Conservation (phyloP, 1,140 invertebrate species). For the Agrypnia vestita region DNA sequence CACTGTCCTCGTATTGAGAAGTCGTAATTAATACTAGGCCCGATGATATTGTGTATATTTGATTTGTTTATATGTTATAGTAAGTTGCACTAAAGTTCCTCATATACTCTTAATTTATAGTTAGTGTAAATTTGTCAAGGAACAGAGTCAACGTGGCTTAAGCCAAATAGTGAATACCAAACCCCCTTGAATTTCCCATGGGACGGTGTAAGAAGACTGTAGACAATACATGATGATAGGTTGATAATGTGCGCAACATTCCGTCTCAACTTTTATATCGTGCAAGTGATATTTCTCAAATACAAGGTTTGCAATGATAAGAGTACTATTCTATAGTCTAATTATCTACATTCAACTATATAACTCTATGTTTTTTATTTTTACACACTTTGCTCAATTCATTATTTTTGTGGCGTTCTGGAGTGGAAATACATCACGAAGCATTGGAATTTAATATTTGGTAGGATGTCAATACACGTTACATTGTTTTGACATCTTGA, state of each 20-base stretch:
- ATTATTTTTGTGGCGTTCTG: no score
- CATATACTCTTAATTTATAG: conserved; percentile 56
- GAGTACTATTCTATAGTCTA: no score
- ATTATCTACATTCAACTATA: no score
- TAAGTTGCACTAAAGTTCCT: conserved; percentile 62
- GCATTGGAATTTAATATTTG: no score
- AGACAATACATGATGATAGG: conserved; percentile 23
- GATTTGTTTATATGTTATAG: conserved; percentile 49
- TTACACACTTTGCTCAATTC: no score
- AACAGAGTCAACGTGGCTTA: conserved; percentile 52
- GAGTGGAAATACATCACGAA: no score
- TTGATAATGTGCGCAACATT: conserved; percentile 51
- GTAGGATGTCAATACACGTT: no score
- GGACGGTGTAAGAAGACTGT: conserved; percentile 57
- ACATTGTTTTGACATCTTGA: no score
- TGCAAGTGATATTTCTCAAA: conserved; percentile 12
- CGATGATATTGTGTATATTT: conserved; percentile 35
- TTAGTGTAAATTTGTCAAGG: conserved; percentile 48
- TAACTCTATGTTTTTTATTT: no score
- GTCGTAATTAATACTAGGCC: not conserved
- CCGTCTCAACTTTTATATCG: conserved; percentile 48
- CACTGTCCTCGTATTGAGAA: conserved; percentile 2
- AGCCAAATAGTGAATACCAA: conserved; percentile 57
- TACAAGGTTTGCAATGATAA: conserved; percentile 21
- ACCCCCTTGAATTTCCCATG: conserved; percentile 55